Conservation (phyloP, 2,797 vertebrate genomes). For the Schizopygopsis malacanthus region DNA sequence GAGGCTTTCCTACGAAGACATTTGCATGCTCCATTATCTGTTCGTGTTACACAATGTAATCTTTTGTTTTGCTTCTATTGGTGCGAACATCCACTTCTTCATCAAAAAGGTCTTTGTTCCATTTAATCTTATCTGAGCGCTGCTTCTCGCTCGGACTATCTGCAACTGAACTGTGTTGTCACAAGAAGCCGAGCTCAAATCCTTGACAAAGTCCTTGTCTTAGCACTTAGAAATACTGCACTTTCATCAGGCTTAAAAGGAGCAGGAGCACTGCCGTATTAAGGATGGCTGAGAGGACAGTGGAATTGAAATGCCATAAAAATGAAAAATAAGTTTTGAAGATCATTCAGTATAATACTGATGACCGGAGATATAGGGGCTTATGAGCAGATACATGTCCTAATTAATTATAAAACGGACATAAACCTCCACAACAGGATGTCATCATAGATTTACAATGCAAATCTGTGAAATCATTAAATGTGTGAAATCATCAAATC, state of each 20-base stretch:
- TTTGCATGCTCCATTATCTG: slow-evolving; percentile 45
- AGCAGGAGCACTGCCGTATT: not conserved
- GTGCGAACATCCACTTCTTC: slow-evolving; percentile 25
- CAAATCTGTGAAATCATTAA: slow-evolving; percentile 33
- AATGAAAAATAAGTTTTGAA: not conserved
- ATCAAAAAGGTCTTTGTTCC: slow-evolving; percentile 50
- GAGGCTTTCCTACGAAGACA: slow-evolving; percentile 9
- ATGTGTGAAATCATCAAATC: not conserved
- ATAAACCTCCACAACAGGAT: not conserved
- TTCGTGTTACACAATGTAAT: slow-evolving; percentile 59
- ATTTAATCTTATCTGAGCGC: slow-evolving; percentile 27
- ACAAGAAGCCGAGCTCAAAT: slow-evolving; percentile 37
- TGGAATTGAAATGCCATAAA: slow-evolving; percentile 19
- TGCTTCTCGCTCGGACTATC: slow-evolving; percentile 43
- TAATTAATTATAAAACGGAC: slow-evolving; percentile 27
- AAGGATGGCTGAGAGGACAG: not conserved
- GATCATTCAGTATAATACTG: not conserved
- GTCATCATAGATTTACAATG: slow-evolving; percentile 25
- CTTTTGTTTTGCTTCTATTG: slow-evolving; percentile 61
- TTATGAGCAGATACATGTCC: slow-evolving; percentile 5
- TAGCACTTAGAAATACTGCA: not conserved
- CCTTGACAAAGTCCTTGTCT: slow-evolving; percentile 34
- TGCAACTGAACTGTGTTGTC: slow-evolving; percentile 39
- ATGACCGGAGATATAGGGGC: slow-evolving; percentile 3
- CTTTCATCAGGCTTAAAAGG: slow-evolving; percentile 26